A percentile compares a stretch with the other conserved stretches of the same genome.
phyloP scores from a whole-genome alignment of 2,113 vertebrate genomes.

The Panurus biarmicus region DNA sequence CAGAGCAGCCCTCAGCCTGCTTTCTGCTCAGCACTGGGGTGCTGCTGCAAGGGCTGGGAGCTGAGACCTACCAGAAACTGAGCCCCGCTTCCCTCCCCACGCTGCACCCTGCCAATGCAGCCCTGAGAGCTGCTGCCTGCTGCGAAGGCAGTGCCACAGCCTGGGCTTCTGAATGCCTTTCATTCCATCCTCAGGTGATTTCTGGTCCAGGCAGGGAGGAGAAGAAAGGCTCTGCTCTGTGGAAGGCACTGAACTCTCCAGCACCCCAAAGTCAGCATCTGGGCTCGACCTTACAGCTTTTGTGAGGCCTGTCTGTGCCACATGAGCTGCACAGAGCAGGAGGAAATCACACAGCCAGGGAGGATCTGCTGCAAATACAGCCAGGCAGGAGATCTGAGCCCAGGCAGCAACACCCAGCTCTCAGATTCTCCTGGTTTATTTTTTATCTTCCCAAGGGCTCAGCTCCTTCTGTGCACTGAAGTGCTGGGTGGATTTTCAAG shows the following conservation, averaged over 20 bases:
- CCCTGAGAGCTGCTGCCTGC: constrained; percentile 22
- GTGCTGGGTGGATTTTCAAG: background rate
- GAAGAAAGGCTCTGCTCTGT: background rate
- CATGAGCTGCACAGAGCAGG: background rate
- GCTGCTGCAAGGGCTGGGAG: background rate
- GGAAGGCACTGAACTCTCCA: background rate
- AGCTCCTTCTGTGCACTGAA: background rate
- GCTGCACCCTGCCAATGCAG: background rate
- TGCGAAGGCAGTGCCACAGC: constrained; percentile 3
- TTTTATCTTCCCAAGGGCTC: background rate
- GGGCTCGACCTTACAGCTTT: background rate
- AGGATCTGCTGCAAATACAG: background rate
- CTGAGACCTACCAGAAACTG: background rate
- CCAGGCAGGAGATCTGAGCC: background rate
- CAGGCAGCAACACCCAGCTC: background rate
- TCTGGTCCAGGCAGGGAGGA: constrained; percentile 3
- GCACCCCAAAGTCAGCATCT: background rate
- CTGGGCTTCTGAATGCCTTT: background rate
- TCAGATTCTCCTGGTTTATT: background rate
- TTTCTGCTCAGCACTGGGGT: background rate
- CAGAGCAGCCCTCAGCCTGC: background rate
- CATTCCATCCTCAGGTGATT: constrained; percentile 58
- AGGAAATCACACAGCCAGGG: background rate
- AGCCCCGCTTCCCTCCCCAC: background rate
- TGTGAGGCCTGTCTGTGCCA: background rate